These are phyloP conservation scores for Melanargia galathea DNA, from an alignment of 2,888 invertebrate species.

Conservation along the genomic window DNA sequence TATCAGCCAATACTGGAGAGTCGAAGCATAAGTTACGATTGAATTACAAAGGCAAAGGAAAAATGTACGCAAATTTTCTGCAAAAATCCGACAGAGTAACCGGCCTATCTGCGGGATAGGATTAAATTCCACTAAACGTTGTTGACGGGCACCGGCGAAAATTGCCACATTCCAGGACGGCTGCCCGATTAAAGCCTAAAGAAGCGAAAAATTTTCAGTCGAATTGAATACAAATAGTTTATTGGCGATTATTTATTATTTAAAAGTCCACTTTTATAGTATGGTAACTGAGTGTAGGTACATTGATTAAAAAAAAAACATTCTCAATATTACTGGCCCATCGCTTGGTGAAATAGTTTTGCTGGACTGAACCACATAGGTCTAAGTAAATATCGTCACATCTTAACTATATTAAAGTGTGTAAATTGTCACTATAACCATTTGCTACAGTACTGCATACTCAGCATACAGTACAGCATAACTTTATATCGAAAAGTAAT, in stretches of 20 bases:
- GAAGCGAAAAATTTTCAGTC: slow-evolving; percentile 3
- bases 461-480: neutral
- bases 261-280: neutral
- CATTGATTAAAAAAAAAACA: too few species aligned
- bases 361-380: too few species aligned
- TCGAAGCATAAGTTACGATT: slow-evolving; percentile 17
- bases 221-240: neutral
- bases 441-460: neutral
- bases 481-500: neutral
- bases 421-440: neutral
- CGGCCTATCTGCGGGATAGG: slow-evolving; percentile 27
- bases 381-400: too few species aligned
- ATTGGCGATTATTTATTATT: neutral
- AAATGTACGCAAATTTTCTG: slow-evolving; percentile 24
- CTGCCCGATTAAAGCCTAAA: slow-evolving; percentile 20
- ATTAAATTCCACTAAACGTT: slow-evolving; percentile 30
- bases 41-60: slow-evolving; percentile 28
- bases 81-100: slow-evolving; percentile 17
- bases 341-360: too few species aligned
- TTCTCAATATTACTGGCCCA: too few species aligned
- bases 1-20: slow-evolving; percentile 14
- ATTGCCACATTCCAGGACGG: slow-evolving; percentile 28
- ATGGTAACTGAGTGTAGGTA: too few species aligned
- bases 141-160: slow-evolving; percentile 24
- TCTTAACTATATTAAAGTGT: too few species aligned